phyloP scores from a whole-genome alignment of 2,797 vertebrate genomes.

The Pseudochirops cupreus region DNA sequence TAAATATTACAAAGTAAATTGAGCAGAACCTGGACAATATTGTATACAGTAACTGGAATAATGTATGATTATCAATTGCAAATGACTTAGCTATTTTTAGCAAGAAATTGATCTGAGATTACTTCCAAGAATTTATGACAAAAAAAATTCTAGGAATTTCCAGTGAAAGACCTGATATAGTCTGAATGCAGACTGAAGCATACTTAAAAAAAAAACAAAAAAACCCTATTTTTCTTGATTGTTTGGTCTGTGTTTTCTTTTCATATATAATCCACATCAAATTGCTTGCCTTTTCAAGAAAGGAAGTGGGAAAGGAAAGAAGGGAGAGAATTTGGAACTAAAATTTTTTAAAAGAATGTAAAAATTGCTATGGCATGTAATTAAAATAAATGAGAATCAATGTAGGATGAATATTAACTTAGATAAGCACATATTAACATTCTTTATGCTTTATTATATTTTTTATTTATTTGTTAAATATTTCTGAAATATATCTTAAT shows the following conservation, averaged over 20 bases:
- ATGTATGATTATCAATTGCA: background rate
- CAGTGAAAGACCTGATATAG: background rate
- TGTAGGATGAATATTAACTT: too few relatives aligned
- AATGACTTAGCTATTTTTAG: background rate
- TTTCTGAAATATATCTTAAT: background rate
- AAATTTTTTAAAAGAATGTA: background rate
- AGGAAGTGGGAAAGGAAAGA: background rate
- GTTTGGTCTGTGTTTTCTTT: too few relatives aligned
- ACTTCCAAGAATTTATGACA: background rate
- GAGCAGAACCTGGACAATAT: background rate
- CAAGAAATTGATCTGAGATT: background rate
- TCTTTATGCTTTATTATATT: background rate
- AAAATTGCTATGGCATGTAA: background rate
- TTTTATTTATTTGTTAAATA: background rate
- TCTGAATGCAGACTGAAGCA: background rate
- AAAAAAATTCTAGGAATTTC: background rate
- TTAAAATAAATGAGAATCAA: background rate
- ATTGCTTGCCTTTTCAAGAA: background rate
- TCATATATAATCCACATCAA: background rate
- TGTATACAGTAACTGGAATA: background rate
- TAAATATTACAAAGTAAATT: too few relatives aligned
- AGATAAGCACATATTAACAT: background rate
- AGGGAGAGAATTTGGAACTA: background rate
- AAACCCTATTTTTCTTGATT: too few relatives aligned
- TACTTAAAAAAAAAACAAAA: too few relatives aligned